Evolutionary conservation across 2,888 invertebrate species (phyloP).

Genomic region (Drosophila formosana): DNA sequence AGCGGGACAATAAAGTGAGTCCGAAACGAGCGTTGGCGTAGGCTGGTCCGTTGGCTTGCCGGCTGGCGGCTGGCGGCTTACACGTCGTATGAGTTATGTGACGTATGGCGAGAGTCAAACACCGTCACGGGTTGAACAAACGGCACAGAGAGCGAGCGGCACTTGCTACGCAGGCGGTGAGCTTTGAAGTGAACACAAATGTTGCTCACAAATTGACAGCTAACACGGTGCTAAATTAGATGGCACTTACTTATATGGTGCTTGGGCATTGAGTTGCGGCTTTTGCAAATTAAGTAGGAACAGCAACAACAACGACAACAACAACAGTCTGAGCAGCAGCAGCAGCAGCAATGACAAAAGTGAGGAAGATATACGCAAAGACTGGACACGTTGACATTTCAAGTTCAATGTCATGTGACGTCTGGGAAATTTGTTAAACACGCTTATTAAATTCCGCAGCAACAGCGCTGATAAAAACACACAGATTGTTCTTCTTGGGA

Average conservation of each 20-base stretch:
- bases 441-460: slow-evolving; percentile 76
- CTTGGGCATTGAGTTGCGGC: slow-evolving; percentile 25
- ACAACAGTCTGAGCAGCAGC: not conserved
- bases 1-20: slow-evolving; percentile 31
- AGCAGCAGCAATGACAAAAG: slow-evolving; percentile 5
- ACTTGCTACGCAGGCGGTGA: slow-evolving; percentile 63
- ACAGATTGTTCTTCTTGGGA: slow-evolving; percentile 19
- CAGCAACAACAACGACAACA: slow-evolving; percentile 8
- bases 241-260: slow-evolving; percentile 51
- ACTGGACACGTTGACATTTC: slow-evolving; percentile 55
- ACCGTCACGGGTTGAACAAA: slow-evolving; percentile 54
- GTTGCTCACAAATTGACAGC: slow-evolving; percentile 67
- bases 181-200: slow-evolving; percentile 67
- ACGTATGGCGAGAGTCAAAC: slow-evolving; percentile 30
- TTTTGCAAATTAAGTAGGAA: slow-evolving; percentile 51
- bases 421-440: slow-evolving; percentile 74
- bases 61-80: slow-evolving; percentile 30
- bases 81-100: slow-evolving; percentile 66
- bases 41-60: slow-evolving; percentile 29
- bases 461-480: not conserved
- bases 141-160: slow-evolving; percentile 47
- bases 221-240: slow-evolving; percentile 75
- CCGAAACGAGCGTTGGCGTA: slow-evolving; percentile 32
- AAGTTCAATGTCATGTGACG: slow-evolving; percentile 72
- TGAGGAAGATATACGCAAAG: slow-evolving; percentile 16